phyloP scores from a whole-genome alignment of 2,113 vertebrate genomes.

The Dipodomys spectabilis region DNA sequence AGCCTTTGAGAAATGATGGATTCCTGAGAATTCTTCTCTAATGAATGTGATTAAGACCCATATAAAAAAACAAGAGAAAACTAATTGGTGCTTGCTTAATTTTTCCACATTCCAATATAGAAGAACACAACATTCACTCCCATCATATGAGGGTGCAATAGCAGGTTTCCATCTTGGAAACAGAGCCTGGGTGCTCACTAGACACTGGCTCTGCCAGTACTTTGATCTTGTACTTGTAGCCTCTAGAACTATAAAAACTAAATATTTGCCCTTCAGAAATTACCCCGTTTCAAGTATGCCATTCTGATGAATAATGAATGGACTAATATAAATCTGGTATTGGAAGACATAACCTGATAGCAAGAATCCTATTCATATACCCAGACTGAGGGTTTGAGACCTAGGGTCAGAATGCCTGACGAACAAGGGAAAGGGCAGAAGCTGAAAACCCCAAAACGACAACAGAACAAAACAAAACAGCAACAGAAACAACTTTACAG shows the following conservation, averaged over 20 bases:
- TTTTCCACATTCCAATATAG: not conserved
- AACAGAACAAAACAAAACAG: too few species aligned
- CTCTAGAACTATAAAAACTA: not conserved
- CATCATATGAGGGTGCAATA: not conserved
- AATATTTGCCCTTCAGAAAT: too few species aligned
- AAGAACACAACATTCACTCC: not conserved
- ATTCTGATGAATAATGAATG: too few species aligned
- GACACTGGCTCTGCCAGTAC: not conserved
- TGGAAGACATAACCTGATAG: too few species aligned
- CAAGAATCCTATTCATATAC: too few species aligned
- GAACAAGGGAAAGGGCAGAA: too few species aligned
- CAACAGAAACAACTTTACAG: too few species aligned
- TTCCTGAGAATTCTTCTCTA: not conserved
- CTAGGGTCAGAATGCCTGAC: too few species aligned
- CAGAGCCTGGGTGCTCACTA: not conserved
- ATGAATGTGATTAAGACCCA: not conserved
- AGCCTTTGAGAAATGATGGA: not conserved
- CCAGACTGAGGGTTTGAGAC: too few species aligned
- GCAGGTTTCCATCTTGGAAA: not conserved
- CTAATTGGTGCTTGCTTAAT: accelerated
- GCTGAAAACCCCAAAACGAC: too few species aligned
- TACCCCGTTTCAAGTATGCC: too few species aligned
- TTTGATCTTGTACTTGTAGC: not conserved
- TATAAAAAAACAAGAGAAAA: not conserved
- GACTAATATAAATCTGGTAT: too few species aligned